A percentile compares a stretch with the other conserved stretches of the same genome.
phyloP scores from a whole-genome alignment of 1,140 invertebrate genomes.

The Macrobrachium rosenbergii region DNA sequence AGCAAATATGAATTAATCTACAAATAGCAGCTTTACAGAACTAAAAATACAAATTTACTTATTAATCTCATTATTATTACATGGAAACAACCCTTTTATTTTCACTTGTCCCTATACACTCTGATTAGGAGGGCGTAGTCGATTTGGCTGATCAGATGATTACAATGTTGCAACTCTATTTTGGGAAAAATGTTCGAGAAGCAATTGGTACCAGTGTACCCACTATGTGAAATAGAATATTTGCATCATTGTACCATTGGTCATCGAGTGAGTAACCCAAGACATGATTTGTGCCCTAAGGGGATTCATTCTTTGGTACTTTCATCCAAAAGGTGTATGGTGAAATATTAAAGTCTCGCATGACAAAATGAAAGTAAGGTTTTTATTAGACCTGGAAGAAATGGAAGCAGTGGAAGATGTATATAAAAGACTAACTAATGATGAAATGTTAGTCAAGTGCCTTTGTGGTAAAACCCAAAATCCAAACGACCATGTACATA shows the following conservation, averaged over 20 bases:
- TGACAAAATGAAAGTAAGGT: background rate
- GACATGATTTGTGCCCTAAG: background rate
- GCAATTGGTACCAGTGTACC: background rate
- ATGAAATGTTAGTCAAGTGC: conserved; percentile 15
- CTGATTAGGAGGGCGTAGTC: background rate
- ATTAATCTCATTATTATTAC: too few relatives aligned
- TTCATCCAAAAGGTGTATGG: background rate
- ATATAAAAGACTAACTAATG: conserved; percentile 6
- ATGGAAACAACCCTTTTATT: too few relatives aligned
- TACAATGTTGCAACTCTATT: conserved; percentile 1
- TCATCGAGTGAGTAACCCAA: background rate
- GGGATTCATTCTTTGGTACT: conserved; percentile 16
- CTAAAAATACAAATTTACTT: too few relatives aligned
- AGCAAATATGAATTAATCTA: too few relatives aligned
- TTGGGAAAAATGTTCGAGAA: background rate
- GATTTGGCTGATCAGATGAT: conserved; percentile 26
- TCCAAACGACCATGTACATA: conserved; percentile 4
- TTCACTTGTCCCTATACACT: too few relatives aligned
- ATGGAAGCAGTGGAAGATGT: background rate
- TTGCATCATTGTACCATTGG: conserved; percentile 14
- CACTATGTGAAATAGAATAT: conserved; percentile 10
- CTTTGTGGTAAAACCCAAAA: background rate
- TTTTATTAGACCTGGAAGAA: background rate
- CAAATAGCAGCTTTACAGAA: too few relatives aligned
- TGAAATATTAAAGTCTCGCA: conserved; percentile 10